Base-by-base conservation (phyloP, 1,140 invertebrate genomes). In the Drosophila equinoxialis region DNA sequence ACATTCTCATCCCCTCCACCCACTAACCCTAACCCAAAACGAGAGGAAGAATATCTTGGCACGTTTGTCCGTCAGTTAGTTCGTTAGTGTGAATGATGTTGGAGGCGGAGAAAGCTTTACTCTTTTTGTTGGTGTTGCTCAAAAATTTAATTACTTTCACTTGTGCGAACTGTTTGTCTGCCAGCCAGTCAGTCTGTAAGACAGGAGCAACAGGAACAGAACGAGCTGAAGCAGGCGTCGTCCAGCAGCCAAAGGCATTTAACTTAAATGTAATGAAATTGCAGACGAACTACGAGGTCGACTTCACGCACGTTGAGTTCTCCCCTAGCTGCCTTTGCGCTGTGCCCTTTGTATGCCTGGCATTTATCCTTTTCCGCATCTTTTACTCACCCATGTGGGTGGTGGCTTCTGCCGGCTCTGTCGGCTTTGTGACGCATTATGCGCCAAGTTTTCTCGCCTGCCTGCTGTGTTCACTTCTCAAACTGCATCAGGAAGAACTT, bases 101-200 rank as follows among this genome's bases (percentile, higher is more conserved):
- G 65, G 67, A 35, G 41, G 41, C 11, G 48, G 60, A n/a, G 26
- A n/a, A 39, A 39, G 59, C 45, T 51, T 60, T 42, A 45, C 10
- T 11, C 26, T 41, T 48, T 42, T 30, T 62, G 60, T 54, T 33
- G 72, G 64, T 14, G 45, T 42, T 48, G 82, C 72, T 89, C 73
- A 87, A 87, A 87, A 87, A 87, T 87, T 89, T 89, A 87, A 87
- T 87, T 87, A 87, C 83, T 87, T 87, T 87, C 83, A 89, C 84
- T 87, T 82, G 74, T 85, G 82, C 81, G 74, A 77, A 74, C 70
- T 78, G 81, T 85, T 84, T 85, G 81, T 84, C 82, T 86, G 74
- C 20, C 48, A 17, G 41, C 3, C 37, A 30, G 41, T 8, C 54
- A 42, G 14, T 23, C 33, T 41, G 23, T 57, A 20, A 10, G 55